Evolutionary conservation across 2,888 invertebrate genomes (phyloP), one percentile per base, ranked within the genome.

Genomic region (Trypoxylon attenuatum): DNA sequence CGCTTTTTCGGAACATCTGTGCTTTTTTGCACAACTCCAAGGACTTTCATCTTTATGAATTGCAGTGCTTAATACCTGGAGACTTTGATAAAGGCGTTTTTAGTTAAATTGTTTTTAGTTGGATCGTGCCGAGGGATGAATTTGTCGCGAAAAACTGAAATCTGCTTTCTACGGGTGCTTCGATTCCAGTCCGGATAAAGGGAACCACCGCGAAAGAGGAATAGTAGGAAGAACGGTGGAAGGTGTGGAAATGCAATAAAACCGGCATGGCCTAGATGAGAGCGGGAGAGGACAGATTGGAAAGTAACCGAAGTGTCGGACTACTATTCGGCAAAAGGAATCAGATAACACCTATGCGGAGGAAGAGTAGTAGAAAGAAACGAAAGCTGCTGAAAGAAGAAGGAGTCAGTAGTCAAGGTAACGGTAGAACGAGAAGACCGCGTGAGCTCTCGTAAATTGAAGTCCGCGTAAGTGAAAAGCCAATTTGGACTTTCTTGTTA

Each of bases 401-500:
- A 49, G 6, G 23, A 33, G 13, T 33, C 10, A 33, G 33, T 33
- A 10, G 13, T 13, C 13, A 21, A 38, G 43, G 42, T 15, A 16
- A 18, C 21, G 33, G n/a, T 18, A 16, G 56, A 13, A 23, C 16
- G 29, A 27, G 45, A 21, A 61, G 15, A 42, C 43, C n/a, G 66
- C 56, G 57, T 42, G 41, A 42, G 33, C 55, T n/a, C n/a, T n/a
- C n/a, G n/a, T n/a, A 67, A 76, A 76, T 75, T 61, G 76, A 67
- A 71, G 60, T 51, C 60, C 61, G 65, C 33, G 68, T 73, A 67
- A 73, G 76, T 70, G 71, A 69, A 68, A 64, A 70, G 71, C 68
- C 70, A 72, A 75, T 72, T 76, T 70, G 42, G 43, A 42, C 51
- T 54, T 76, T 60, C 70, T 64, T 66, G 59, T 63, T 62, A 66